These are phyloP conservation scores for Platorchestia sp. DNA, from an alignment of 1,140 invertebrate species.

Conservation along the genomic window DNA sequence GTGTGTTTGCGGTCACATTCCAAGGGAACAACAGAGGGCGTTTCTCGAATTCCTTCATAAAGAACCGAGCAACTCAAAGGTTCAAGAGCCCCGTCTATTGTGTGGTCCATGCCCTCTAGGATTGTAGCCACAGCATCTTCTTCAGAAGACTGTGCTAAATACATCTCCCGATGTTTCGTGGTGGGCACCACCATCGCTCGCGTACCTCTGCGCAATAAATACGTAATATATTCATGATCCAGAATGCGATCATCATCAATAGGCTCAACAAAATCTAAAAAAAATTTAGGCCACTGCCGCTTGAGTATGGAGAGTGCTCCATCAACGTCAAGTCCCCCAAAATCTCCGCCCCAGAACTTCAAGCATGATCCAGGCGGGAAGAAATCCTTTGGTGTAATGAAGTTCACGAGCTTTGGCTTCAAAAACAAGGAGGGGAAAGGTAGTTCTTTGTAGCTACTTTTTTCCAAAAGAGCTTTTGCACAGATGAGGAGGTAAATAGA, in stretches of 20 bases:
- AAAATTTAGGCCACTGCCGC: too few species aligned
- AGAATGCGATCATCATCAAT: too few species aligned
- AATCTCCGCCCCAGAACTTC: not conserved
- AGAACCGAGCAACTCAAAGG: not conserved
- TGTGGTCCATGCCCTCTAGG: not conserved
- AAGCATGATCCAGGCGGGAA: not conserved
- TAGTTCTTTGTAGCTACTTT: not conserved
- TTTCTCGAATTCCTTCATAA: not conserved
- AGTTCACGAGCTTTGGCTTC: not conserved
- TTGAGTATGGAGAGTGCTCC: not conserved
- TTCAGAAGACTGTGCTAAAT: not conserved
- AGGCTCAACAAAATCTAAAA: too few species aligned
- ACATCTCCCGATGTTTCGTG: not conserved
- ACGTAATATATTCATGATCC: too few species aligned
- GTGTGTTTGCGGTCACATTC: not conserved
- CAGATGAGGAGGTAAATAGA: not conserved
- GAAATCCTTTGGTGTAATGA: not conserved
- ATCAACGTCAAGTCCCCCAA: not conserved
- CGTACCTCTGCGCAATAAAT: too few species aligned
- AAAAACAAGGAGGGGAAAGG: not conserved
- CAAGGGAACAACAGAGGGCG: not conserved
- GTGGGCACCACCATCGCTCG: not conserved
- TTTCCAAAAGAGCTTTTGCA: not conserved
- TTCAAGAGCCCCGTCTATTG: not conserved
- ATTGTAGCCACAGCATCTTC: not conserved